Percentiles rank a stretch among this genome's conserved stretches.
Evolutionary conservation across 1,140 invertebrate genomes (phyloP).

Genomic region (Drosophila neocordata): DNA sequence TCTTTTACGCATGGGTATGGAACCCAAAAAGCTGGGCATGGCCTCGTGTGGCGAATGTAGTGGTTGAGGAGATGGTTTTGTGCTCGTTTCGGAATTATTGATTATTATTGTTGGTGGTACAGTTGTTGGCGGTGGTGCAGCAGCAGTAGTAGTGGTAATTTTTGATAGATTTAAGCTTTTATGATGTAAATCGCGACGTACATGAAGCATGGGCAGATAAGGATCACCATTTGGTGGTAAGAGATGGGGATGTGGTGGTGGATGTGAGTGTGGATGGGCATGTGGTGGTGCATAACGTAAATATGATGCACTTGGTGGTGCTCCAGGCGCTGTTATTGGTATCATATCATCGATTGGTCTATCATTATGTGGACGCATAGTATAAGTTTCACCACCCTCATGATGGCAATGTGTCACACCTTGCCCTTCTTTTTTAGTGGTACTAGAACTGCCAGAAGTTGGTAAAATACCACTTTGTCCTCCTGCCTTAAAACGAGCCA

Average conservation of each 20-base stretch:
- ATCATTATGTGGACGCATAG: slow-evolving; percentile 85
- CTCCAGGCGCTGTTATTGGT: not conserved
- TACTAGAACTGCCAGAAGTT: not conserved
- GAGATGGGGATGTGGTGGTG: slow-evolving; percentile 40
- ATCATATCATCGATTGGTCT: slow-evolving; percentile 40
- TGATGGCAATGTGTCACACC: slow-evolving; percentile 88
- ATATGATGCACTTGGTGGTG: slow-evolving; percentile 37
- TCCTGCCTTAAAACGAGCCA: slow-evolving; percentile 48
- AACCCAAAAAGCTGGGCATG: slow-evolving; percentile 85
- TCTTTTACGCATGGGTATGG: slow-evolving; percentile 84
- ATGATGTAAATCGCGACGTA: slow-evolving; percentile 88
- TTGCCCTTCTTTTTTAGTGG: slow-evolving; percentile 53
- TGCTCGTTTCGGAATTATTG: slow-evolving; percentile 72
- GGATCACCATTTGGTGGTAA: slow-evolving; percentile 70
- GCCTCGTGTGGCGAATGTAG: slow-evolving; percentile 83
- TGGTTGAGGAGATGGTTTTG: slow-evolving; percentile 62
- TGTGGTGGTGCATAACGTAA: slow-evolving; percentile 36
- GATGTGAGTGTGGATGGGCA: slow-evolving; percentile 10
- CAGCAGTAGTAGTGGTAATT: slow-evolving; percentile 29
- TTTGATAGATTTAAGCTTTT: slow-evolving; percentile 81
- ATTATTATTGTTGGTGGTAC: slow-evolving; percentile 65
- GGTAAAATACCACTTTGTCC: slow-evolving; percentile 12
- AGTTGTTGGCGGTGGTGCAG: slow-evolving; percentile 13
- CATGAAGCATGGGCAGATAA: slow-evolving; percentile 87
- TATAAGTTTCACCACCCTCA: slow-evolving; percentile 86